Conservation (phyloP, 2,888 invertebrate genomes). For the Drosophila ustulata region DNA sequence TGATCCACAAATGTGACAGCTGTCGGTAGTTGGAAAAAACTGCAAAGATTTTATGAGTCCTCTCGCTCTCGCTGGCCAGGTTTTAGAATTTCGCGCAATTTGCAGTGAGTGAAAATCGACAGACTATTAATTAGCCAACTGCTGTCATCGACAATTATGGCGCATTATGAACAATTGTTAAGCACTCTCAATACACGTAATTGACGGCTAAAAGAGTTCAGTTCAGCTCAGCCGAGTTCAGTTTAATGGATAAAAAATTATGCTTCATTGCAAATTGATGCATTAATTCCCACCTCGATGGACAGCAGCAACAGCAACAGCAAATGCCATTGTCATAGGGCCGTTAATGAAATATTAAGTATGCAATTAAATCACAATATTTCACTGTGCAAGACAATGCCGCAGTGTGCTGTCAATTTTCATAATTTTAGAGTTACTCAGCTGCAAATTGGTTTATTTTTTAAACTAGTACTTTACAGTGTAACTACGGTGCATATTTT, state of each 20-base stretch:
- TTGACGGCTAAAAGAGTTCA: constrained; percentile 17
- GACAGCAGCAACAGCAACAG: neutral
- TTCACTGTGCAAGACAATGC: constrained; percentile 1
- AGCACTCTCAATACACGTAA: constrained; percentile 33
- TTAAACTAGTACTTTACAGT: too few species aligned
- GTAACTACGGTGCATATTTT: too few species aligned
- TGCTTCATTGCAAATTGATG: constrained; percentile 42
- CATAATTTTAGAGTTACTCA: neutral
- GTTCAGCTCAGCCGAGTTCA: neutral
- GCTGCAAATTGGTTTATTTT: neutral
- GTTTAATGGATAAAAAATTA: constrained; percentile 36
- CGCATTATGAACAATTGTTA: constrained; percentile 41
- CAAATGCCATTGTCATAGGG: constrained; percentile 1
- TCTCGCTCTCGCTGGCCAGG: neutral
- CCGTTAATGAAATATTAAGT: constrained; percentile 22
- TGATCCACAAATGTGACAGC: constrained; percentile 55
- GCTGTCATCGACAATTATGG: constrained; percentile 48
- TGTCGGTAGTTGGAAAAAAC: constrained; percentile 31
- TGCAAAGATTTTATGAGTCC: constrained; percentile 19
- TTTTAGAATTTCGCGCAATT: constrained; percentile 2
- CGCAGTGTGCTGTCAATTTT: neutral
- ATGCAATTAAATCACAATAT: constrained; percentile 19
- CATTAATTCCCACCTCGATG: constrained; percentile 36
- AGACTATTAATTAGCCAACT: constrained; percentile 56
- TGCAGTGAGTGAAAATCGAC: constrained; percentile 12